Percentiles rank a stretch among this genome's conserved stretches.
These are phyloP conservation scores for Dicaeum eximium DNA, from an alignment of 2,113 vertebrate species.

Conservation along the genomic window DNA sequence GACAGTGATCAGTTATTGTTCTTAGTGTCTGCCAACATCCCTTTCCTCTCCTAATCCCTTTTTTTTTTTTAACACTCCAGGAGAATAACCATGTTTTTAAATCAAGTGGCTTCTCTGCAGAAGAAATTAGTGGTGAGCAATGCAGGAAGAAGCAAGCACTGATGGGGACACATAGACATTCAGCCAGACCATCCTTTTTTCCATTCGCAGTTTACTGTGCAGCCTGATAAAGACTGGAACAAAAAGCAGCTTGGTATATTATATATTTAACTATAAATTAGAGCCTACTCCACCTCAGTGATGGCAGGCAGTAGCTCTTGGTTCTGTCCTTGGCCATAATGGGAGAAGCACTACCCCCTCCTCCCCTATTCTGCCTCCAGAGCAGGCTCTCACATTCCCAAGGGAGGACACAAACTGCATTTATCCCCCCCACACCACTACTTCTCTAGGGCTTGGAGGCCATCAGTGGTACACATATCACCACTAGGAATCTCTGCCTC, in stretches of 20 bases:
- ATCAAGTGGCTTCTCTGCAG: neutral
- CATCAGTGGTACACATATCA: fast-evolving
- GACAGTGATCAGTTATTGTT: neutral
- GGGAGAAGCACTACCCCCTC: neutral
- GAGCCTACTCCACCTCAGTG: neutral
- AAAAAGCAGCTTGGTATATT: neutral
- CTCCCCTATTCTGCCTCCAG: neutral
- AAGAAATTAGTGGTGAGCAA: neutral
- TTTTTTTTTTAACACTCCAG: neutral
- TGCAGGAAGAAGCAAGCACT: neutral
- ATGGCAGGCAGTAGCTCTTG: neutral
- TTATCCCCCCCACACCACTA: neutral
- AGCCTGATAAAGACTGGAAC: neutral
- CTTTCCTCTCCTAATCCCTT: neutral
- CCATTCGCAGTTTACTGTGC: neutral
- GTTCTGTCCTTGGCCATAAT: neutral
- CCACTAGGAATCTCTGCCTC: neutral
- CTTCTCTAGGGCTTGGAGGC: neutral
- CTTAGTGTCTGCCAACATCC: neutral
- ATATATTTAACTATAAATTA: neutral
- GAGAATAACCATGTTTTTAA: neutral
- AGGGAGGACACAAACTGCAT: neutral
- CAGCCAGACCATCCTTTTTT: neutral
- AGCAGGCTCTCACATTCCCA: neutral
- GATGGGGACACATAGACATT: neutral